Base-by-base conservation (phyloP, 1,140 invertebrate genomes). In the Cecropterus lyciades region DNA sequence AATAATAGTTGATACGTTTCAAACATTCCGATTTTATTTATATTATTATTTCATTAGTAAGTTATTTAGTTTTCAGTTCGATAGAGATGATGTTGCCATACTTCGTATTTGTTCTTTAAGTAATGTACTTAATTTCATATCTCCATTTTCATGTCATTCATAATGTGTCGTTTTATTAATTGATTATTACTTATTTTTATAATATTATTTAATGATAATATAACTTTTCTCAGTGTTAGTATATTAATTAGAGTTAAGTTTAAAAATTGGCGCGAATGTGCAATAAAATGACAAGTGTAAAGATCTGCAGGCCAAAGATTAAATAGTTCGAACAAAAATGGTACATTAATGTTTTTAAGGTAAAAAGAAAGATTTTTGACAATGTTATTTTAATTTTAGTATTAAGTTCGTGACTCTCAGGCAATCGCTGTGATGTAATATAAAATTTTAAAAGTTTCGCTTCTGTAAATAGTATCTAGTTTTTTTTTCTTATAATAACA, bases 281-380 rank as follows among this genome's bases (percentile, higher is more conserved):
- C 83, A 85, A 87, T 84, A 77, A 71, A 74, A 79, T 84, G 84
- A 87, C 81, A 84, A 82, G 56, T 69, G 64, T 69, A 75, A 86
- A 89, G 89, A 89, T 91, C 87, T 91, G 89, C 75, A 83, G 79
- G 84, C 87, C 87, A 90, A 90, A 90, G 87, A 90, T 85, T 87
- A 79, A 55, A 62, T 80, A 87, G 84, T 78, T 79, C 78, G 69
- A 72, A 77, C 65, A 72, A 77, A 74, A 75, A 73, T 55, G 71
- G 72, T 75, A 69, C 70, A 75, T 80, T 73, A 69, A 70, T 73
- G 20, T 64, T 55, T 69, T 76, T 76, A 78, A 72, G 68, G 57
- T 79, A n/a, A 72, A 75, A 69, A 33, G 9, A 65, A 68, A 72
- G 72, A 68, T 67, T 73, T 80, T 77, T 80, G 75, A 83, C 76